Base-by-base conservation (phyloP, 2,797 vertebrate genomes). In the Enteromius anoplus region DNA sequence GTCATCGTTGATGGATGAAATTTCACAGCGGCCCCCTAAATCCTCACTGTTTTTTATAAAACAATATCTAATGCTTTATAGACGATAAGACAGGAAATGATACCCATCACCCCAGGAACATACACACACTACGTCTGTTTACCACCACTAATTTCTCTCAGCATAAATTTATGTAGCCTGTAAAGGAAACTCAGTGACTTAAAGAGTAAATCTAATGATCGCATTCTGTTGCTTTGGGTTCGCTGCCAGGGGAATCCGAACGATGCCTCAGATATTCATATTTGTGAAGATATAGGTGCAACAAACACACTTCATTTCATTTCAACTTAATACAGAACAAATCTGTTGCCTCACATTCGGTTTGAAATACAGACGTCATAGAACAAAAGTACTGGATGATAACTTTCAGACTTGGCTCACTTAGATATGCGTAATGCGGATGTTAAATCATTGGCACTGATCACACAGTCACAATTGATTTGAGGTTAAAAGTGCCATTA, bases 401-500 rank as follows among this genome's bases (percentile, higher is more conserved):
- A 62, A 66, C 15, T 80, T 72, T 77, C 62, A 81, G 72, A 47
- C 40, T 77, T 51, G 47, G 58, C 60, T 15, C 79, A 65, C 23
- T 69, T 75, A 14, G 17, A 19, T 64, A 73, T 64, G 64, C 23
- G 26, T 64, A 65, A 62, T 42, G 58, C 9, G 55, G 75, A 79
- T 40, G 47, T 68, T 82, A 73, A 85, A 58, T 64, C 55, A 34
- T 58, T 78, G 55, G 60, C 37, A 76, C 47, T 10, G 51, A 79
- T 71, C n/a, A 73, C 26, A 62, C 62, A 49, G n/a, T 78, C 32
- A 58, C 9, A 34, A 29, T 3, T 76, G 40, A 82, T 73, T 69
- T 68, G 26, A 65, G 60, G 26, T 55, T 49, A 40, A 85, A 60
- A 72, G n/a, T 40, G 66, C 82, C n/a, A 70, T 73, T 75, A 51